phyloP scores from a whole-genome alignment of 2,113 vertebrate species.

The Donacobius atricapilla region DNA sequence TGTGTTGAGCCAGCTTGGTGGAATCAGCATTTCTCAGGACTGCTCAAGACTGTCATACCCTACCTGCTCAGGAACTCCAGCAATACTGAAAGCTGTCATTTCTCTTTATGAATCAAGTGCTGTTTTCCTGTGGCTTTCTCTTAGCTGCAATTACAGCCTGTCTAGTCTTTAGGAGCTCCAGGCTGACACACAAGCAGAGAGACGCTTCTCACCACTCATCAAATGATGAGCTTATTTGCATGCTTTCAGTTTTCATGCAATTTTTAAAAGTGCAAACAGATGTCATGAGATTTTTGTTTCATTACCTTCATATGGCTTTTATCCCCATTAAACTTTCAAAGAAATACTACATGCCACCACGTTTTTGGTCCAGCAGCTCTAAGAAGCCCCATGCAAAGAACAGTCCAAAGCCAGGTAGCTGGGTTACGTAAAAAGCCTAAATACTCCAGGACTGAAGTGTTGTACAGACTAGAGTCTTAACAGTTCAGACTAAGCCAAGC shows the following conservation, averaged over 20 bases:
- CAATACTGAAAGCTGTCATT: neutral
- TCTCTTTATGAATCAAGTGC: neutral
- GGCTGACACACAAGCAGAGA: neutral
- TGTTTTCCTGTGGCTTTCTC: neutral
- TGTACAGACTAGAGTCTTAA: neutral
- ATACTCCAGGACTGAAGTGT: neutral
- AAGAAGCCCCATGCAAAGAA: neutral
- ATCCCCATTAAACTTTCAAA: neutral
- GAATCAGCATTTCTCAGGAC: neutral
- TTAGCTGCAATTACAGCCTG: neutral
- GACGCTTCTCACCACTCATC: neutral
- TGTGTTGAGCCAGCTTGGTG: neutral
- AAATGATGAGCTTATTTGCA: neutral
- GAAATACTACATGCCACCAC: neutral
- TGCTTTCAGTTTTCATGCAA: neutral
- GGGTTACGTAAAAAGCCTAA: neutral
- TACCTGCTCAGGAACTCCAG: neutral
- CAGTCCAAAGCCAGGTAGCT: neutral
- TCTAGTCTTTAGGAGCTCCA: neutral
- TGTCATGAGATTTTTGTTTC: neutral
- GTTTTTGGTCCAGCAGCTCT: neutral
- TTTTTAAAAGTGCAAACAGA: conserved; percentile 49
- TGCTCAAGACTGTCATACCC: neutral
- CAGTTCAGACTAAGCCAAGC: neutral
- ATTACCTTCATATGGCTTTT: neutral